Evolutionary conservation across 30 jellyfish, hydroid and myxozoan genomes (phyloP), one percentile per base, ranked within the genome.

Genomic region (Pelagia noctiluca): DNA sequence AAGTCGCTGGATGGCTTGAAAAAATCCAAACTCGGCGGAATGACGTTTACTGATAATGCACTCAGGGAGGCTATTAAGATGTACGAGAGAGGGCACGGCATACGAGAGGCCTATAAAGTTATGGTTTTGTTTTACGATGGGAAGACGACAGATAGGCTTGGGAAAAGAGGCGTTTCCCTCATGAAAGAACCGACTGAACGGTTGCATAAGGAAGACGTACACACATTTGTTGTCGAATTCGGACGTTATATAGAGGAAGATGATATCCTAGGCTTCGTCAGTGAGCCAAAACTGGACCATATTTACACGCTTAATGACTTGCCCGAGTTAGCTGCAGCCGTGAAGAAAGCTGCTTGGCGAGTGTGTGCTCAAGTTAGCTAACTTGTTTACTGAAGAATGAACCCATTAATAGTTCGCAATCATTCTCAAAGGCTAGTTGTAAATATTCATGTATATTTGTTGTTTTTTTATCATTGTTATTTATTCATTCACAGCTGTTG

Each of bases 41-140:
- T 82, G 92, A 70, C 85, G 21, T 82, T 82, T 36, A 82, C 92
- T 8, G 92, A 82, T 69, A 86, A 82, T 66, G 92, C 92, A 30
- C 22, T 82, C 21, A 50, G 47, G 70, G 92, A 82, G 28, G 92
- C 60, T 7, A 3, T 62, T 48, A 70, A 47, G 49, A 35, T 82
- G 0, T 82, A 66, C 46, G 80, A 53, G 32, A 69, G 79, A 21
- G 85, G 81, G 33, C 35, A 82, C 11, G 92, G 80, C 0, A 47
- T 69, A 4, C 57, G 92, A 50, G 86, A 82, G 24, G 82, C 92
- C 2, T 72, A 54, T 61, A 82, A 82, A 46, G 92, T 82, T 11
- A 49, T 82, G 80, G 62, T 82, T 7, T 33, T 82, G 23, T 82
- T 82, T 38, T 82, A 82, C 62, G 92, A 82, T 21, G 92, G 92